Evolutionary conservation across 2,888 invertebrate species (phyloP), one percentile per base, ranked within the genome.

Genomic region (Lasius platythorax): DNA sequence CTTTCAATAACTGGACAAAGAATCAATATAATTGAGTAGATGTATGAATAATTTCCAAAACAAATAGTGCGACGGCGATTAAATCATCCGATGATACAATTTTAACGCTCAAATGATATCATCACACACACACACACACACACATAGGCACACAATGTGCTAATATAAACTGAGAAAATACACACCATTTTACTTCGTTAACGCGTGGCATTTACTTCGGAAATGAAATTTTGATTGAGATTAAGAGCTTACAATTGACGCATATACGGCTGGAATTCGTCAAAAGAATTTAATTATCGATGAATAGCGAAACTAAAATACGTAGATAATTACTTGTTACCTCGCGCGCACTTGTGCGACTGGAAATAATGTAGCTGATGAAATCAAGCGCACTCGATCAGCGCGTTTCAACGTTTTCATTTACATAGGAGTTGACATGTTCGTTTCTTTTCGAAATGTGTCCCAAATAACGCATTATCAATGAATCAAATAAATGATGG

Each of bases 151-250:
- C 18, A 50, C 50, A 50, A 23, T 18, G 43, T 56, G 58, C 63
- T 82, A 75, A 84, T 74, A 63, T 64, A 64, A 82, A 68, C 40
- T 74, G 61, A 61, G 73, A 84, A 84, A 79, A 75, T 68, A 66
- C 23, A 28, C 53, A 74, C 46, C 43, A 56, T 82, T 50, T 50
- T 82, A 82, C 75, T 84, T 84, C 75, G 46, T 84, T 82, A 84
- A 84, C 63, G 63, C 70, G 50, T 12, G 23, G 61, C 74, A 37
- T 82, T 74, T 81, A 82, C 74, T 64, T 43, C 58, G 74, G 50
- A 82, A 84, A 82, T 84, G 63, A 84, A 84, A 84, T 82, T 84
- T 82, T 82, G 63, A 84, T 84, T 68, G 70, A 73, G 67, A 81
- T 81, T 84, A 74, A 68, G 63, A 78, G 70, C 61, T 56, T 50